These are phyloP conservation scores for Pangasius sanitwongsei DNA, from an alignment of 2,797 vertebrate genomes.

Conservation along the genomic window DNA sequence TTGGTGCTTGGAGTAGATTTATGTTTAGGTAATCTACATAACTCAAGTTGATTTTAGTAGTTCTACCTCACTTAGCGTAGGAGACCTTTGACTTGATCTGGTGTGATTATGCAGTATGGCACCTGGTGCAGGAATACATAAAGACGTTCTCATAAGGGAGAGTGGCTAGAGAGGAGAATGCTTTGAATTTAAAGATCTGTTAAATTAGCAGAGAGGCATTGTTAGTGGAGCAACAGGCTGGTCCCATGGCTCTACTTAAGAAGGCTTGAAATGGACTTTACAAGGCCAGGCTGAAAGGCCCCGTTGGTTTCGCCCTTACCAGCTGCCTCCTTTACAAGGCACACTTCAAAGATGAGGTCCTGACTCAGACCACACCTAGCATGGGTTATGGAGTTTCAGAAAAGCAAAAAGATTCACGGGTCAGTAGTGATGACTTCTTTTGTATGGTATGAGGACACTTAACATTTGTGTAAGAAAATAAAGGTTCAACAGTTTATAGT, in stretches of 20 bases:
- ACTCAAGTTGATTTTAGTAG: neutral
- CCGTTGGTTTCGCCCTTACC: constrained; percentile 73
- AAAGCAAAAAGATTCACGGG: constrained; percentile 44
- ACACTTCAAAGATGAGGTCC: constrained; percentile 72
- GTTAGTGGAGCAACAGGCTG: constrained; percentile 50
- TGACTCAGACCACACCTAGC: constrained; percentile 48
- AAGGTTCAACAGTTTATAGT: constrained; percentile 7
- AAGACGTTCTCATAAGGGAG: constrained; percentile 63
- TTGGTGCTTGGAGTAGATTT: neutral
- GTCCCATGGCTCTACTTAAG: constrained; percentile 50
- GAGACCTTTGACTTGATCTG: constrained; percentile 27
- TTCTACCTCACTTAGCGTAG: neutral
- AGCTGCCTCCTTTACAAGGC: constrained; percentile 79
- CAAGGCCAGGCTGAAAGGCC: constrained; percentile 70
- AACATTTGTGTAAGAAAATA: constrained; percentile 34
- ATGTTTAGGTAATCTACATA: neutral
- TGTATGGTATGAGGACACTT: constrained; percentile 30
- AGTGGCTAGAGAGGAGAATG: constrained; percentile 73
- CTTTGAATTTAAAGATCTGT: constrained; percentile 70
- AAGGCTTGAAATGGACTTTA: constrained; percentile 67
- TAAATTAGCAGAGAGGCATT: constrained; percentile 52
- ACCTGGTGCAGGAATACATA: constrained; percentile 45
- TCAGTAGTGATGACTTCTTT: constrained; percentile 50
- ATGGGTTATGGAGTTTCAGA: constrained; percentile 37
- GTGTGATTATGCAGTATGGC: constrained; percentile 10